Conservation (phyloP, 2,888 invertebrate genomes). For the Xestobium rufovillosum region DNA sequence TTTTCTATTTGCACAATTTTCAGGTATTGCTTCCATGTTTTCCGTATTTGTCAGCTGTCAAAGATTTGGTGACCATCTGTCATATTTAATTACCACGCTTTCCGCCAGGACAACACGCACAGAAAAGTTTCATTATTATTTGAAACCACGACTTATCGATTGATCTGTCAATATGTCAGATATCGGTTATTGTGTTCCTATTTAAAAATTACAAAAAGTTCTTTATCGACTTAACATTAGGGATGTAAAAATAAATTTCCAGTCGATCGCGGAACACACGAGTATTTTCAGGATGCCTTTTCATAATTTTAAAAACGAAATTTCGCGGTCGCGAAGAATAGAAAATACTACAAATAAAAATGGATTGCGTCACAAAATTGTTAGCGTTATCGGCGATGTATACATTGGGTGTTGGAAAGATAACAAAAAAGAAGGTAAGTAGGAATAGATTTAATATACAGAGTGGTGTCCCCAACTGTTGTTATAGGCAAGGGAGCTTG, state of each 20-base stretch:
- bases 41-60: slow-evolving; percentile 4
- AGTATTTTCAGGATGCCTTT: slow-evolving; percentile 36
- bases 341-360: slow-evolving; percentile 48
- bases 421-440: slow-evolving; percentile 42
- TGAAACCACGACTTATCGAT: no score
- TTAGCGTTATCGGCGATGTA: slow-evolving; percentile 46
- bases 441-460: neutral
- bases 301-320: no score
- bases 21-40: slow-evolving; percentile 23
- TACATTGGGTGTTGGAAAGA: slow-evolving; percentile 57
- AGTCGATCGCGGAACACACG: no score
- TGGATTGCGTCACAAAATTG: slow-evolving; percentile 51
- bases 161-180: no score
- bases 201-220: no score
- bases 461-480: no score
- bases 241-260: no score
- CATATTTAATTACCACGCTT: no score
- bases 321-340: slow-evolving; percentile 34
- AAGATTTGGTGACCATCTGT: slow-evolving; percentile 5
- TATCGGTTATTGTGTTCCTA: no score
- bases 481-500: slow-evolving; percentile 49
- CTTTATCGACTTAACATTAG: no score
- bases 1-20: slow-evolving; percentile 21
- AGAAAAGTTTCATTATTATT: no score
- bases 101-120: no score